A percentile compares a stretch with the other conserved stretches of the same genome.
phyloP scores from a whole-genome alignment of 2,113 vertebrate genomes.

The Ailurus styani region DNA sequence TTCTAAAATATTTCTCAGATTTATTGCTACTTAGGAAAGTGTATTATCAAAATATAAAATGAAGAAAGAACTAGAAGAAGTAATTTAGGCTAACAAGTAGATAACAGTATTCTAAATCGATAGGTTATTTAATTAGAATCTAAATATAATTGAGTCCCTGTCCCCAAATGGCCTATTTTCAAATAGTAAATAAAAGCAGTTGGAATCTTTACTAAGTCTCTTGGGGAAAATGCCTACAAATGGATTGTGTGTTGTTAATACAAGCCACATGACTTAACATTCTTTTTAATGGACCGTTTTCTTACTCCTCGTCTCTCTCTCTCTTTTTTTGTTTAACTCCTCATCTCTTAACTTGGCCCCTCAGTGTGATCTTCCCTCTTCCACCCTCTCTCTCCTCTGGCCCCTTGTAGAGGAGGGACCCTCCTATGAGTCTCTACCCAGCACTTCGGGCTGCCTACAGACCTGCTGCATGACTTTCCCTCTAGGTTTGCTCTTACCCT shows the following conservation, averaged over 20 bases:
- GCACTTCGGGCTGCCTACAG: too few species aligned
- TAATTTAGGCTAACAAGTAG: not conserved
- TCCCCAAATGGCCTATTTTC: slow-evolving; percentile 24
- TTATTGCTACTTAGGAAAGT: slow-evolving; percentile 42
- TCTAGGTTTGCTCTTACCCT: not conserved
- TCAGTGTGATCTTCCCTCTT: not conserved
- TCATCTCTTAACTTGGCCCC: not conserved
- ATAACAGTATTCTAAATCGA: not conserved
- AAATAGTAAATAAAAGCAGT: slow-evolving; percentile 57
- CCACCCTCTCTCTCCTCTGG: not conserved
- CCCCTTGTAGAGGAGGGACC: not conserved
- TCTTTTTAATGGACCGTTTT: slow-evolving; percentile 26
- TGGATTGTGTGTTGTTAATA: slow-evolving; percentile 42
- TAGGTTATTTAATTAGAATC: not conserved
- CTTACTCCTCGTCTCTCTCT: slow-evolving; percentile 13
- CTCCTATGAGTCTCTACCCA: too few species aligned
- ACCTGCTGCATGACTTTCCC: not conserved
- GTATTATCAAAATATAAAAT: slow-evolving; percentile 31
- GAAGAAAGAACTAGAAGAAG: slow-evolving; percentile 17
- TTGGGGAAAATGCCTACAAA: slow-evolving; percentile 30
- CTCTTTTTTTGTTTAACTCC: too few species aligned
- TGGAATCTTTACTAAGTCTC: slow-evolving; percentile 46
- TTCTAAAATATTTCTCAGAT: slow-evolving; percentile 52
- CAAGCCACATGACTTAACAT: slow-evolving; percentile 44
- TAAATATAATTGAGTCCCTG: slow-evolving; percentile 16